Evolutionary conservation across 2,888 invertebrate genomes (phyloP).

Genomic region (Cosmopolites sordidus): DNA sequence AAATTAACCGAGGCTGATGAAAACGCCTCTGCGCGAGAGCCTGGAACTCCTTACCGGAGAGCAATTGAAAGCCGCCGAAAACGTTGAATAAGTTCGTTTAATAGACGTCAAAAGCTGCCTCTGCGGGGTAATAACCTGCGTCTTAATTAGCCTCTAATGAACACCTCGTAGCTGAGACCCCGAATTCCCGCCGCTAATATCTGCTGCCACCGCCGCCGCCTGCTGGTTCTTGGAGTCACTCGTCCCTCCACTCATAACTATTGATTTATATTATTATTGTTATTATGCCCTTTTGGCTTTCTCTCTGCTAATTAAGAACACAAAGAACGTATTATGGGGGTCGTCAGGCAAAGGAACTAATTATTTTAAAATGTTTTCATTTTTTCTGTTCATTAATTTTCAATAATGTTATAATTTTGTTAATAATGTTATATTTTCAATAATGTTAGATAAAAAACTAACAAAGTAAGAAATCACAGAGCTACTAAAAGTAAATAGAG

Average conservation of each 20-base stretch:
- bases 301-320: slow-evolving; percentile 4
- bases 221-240: no score
- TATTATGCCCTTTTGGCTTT: slow-evolving; percentile 12
- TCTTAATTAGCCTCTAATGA: slow-evolving; percentile 44
- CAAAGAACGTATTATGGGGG: no score
- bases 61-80: slow-evolving; percentile 32
- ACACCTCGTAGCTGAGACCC: slow-evolving; percentile 31
- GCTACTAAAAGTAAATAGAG: no score
- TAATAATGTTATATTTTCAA: no score
- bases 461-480: no score
- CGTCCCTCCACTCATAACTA: slow-evolving; percentile 9
- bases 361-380: no score
- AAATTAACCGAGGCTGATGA: no score
- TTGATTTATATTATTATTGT: slow-evolving; percentile 14
- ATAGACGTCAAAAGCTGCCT: slow-evolving; percentile 39
- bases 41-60: slow-evolving; percentile 3
- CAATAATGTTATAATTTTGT: no score
- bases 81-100: slow-evolving; percentile 37
- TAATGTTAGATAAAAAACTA: no score
- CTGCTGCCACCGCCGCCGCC: background rate
- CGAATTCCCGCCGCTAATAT: slow-evolving; percentile 25
- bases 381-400: no score
- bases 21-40: no score
- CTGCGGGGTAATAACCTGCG: slow-evolving; percentile 41
- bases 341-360: no score